phyloP scores from a whole-genome alignment of 2,113 vertebrate species.

The Pholis gunnellus region DNA sequence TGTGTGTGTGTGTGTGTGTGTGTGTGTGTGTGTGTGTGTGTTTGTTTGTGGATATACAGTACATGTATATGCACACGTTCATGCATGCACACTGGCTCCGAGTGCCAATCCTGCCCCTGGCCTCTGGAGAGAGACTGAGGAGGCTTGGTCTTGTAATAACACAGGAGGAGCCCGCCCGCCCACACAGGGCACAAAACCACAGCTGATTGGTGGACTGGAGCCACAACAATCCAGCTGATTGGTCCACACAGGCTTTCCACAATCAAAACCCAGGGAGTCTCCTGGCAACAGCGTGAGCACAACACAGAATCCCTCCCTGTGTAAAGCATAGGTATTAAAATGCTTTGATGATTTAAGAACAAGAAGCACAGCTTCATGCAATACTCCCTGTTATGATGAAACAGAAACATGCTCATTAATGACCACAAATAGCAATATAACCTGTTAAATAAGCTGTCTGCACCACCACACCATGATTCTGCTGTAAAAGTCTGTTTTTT shows the following conservation, averaged over 20 bases:
- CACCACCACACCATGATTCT: not conserved
- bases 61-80: not conserved
- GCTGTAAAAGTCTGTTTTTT: not conserved
- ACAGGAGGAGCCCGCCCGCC: slow-evolving; percentile 68
- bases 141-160: slow-evolving; percentile 55
- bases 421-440: slow-evolving; percentile 1
- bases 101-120: slow-evolving; percentile 46
- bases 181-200: slow-evolving; percentile 56
- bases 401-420: not conserved
- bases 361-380: slow-evolving; percentile 35
- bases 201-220: slow-evolving; percentile 65
- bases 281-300: slow-evolving; percentile 78
- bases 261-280: slow-evolving; percentile 64
- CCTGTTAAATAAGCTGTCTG: not conserved
- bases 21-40: not conserved
- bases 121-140: slow-evolving; percentile 30
- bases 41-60: not conserved
- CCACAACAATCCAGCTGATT: slow-evolving; percentile 75
- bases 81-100: slow-evolving; percentile 1
- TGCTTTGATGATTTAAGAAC: slow-evolving; percentile 25
- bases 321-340: slow-evolving; percentile 44
- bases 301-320: slow-evolving; percentile 58
- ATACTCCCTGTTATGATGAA: slow-evolving; percentile 22
- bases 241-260: slow-evolving; percentile 58
- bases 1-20: not conserved